Evolutionary conservation across 2,888 invertebrate species (phyloP).

Genomic region (Drosophila basisetae): DNA sequence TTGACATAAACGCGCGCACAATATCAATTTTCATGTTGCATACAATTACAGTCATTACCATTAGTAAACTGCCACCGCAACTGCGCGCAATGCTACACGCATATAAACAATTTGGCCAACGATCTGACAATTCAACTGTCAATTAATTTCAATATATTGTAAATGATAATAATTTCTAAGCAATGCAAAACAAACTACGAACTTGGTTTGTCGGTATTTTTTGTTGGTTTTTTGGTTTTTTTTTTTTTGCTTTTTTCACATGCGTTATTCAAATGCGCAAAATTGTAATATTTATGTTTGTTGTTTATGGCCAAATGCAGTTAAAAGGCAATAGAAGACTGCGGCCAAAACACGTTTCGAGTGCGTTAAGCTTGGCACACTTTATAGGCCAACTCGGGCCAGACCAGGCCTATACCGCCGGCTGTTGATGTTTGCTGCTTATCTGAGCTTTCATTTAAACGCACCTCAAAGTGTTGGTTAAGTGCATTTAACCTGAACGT

Average conservation of each 20-base stretch:
- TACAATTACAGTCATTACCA: slow-evolving; percentile 82
- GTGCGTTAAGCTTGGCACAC: slow-evolving; percentile 55
- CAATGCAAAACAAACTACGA: slow-evolving; percentile 21
- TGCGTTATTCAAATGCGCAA: slow-evolving; percentile 61
- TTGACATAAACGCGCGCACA: slow-evolving; percentile 76
- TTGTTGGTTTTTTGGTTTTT: slow-evolving; percentile 2
- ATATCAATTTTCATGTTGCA: slow-evolving; percentile 78
- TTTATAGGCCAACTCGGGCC: slow-evolving; percentile 32
- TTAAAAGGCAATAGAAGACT: slow-evolving; percentile 28
- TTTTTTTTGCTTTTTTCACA: slow-evolving; percentile 3
- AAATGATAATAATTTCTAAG: slow-evolving; percentile 79
- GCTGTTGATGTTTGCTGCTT: slow-evolving; percentile 42
- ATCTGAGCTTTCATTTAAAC: slow-evolving; percentile 75
- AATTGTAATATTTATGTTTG: slow-evolving; percentile 78
- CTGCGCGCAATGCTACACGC: slow-evolving; percentile 9
- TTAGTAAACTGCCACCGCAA: slow-evolving; percentile 75
- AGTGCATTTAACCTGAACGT: slow-evolving; percentile 82
- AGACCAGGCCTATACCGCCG: slow-evolving; percentile 7
- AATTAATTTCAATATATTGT: slow-evolving; percentile 82
- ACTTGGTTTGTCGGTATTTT: background rate
- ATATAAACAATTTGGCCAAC: slow-evolving; percentile 74
- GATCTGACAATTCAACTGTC: slow-evolving; percentile 81
- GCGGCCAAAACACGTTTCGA: slow-evolving; percentile 63
- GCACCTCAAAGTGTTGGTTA: slow-evolving; percentile 79
- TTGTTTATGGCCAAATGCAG: slow-evolving; percentile 78